A percentile compares a stretch with the other conserved stretches of the same genome.
Conservation (phyloP, 35 echinoderm and acorn worm species). For the Heliocidaris tuberculata region DNA sequence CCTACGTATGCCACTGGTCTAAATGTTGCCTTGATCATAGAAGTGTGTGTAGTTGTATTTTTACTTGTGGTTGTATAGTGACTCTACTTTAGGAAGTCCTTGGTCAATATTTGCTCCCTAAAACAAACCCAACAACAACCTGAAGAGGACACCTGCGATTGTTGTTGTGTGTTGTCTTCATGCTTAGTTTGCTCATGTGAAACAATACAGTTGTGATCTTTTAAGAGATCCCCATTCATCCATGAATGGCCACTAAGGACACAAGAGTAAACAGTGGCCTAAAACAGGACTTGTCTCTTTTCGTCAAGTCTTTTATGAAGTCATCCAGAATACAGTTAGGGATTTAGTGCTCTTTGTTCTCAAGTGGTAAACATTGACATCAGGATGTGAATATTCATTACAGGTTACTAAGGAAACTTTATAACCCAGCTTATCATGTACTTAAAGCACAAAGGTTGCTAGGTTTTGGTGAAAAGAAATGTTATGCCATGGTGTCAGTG, state of each 20-base stretch:
- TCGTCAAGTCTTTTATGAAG: too few relatives aligned
- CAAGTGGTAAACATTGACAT: too few relatives aligned
- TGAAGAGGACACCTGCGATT: neutral
- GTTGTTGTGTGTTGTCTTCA: neutral
- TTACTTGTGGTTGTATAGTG: neutral
- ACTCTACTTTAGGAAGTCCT: neutral
- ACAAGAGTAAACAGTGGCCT: too few relatives aligned
- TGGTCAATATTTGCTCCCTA: neutral
- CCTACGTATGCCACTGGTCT: neutral
- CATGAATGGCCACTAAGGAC: neutral
- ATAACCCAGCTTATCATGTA: too few relatives aligned
- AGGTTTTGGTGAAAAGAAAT: too few relatives aligned
- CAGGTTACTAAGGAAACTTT: too few relatives aligned
- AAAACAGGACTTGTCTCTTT: too few relatives aligned
- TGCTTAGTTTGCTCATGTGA: neutral
- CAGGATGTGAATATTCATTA: too few relatives aligned
- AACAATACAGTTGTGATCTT: neutral
- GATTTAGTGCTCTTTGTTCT: too few relatives aligned
- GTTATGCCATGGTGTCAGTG: too few relatives aligned
- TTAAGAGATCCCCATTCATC: neutral
- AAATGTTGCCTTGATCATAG: neutral
- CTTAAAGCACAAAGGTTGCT: too few relatives aligned
- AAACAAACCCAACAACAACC: neutral
- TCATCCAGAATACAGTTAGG: too few relatives aligned
- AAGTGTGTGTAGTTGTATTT: neutral